Evolutionary conservation across 35 echinoderm and acorn worm genomes (phyloP), one percentile per base, ranked within the genome.

Genomic region (Patiria miniata): DNA sequence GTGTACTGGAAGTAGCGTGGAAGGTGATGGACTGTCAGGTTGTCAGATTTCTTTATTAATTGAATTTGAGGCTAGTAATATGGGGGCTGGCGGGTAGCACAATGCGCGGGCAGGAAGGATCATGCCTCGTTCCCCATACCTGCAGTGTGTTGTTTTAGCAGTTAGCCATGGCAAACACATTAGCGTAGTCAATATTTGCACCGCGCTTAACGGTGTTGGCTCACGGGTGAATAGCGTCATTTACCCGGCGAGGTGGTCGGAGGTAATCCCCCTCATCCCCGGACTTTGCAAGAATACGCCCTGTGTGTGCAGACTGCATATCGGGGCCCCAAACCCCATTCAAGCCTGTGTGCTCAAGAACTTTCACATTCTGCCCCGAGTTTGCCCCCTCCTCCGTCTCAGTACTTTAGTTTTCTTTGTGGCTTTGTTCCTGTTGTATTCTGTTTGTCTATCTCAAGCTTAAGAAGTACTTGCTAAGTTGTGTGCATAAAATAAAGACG

Each of bases 391-490:
- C 65, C 14, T 23, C 65, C 65, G 4, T 47, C 42, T 12, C 42
- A 4, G 4, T 34, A 26, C 9, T 26, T 22, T 61, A 7, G 18
- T 61, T 73, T 73, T 34, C 34, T 73, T 73, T 73, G 65, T 34
- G 65, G 26, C 65, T 73, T 73, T 73, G 21, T 10, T 73, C 65
- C 26, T 73, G 65, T 10, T 26, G 19, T 26, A 73, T 73, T 73
- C 65, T 34, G 65, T 73, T 73, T 73, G 65, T 73, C 10, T 30
- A 26, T 73, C 65, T 30, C 26, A 30, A 23, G 65, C 65, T 73
- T 73, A 73, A 26, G 65, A 73, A 73, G 65, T 73, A 73, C 65
- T 73, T 73, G 65, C 65, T 73, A 73, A 73, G 65, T 73, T 73
- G 65, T 73, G 65, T 73, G 26, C 65, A 73, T 22, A 73, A 60